phyloP scores from a whole-genome alignment of 2,888 invertebrate species.

The Drosophila maculinotata region DNA sequence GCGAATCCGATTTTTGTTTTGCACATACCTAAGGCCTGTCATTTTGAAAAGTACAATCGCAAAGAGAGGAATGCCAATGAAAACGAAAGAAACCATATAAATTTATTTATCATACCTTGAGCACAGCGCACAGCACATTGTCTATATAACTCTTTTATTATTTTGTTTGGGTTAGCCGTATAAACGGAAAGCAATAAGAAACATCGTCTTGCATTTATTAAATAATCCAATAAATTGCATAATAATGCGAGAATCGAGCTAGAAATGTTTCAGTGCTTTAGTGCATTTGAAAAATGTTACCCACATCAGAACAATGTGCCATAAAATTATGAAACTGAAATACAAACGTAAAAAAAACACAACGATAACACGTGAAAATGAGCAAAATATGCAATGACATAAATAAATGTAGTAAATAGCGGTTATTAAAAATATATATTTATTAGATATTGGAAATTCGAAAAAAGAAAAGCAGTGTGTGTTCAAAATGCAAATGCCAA shows the following conservation, averaged over 20 bases:
- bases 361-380: conserved; percentile 44
- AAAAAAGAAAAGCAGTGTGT: conserved; percentile 42
- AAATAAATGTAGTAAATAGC: conserved; percentile 37
- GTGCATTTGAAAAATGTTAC: conserved; percentile 52
- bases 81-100: conserved; percentile 80
- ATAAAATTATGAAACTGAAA: conserved; percentile 58
- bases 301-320: conserved; percentile 55
- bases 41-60: conserved; percentile 70
- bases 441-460: conserved; percentile 20
- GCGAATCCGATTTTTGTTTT: conserved; percentile 36
- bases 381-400: conserved; percentile 50
- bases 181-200: conserved; percentile 32
- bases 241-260: conserved; percentile 23
- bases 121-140: conserved; percentile 64
- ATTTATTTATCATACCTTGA: conserved; percentile 78
- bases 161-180: conserved; percentile 57
- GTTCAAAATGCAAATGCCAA: conserved; percentile 74
- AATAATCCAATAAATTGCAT: conserved; percentile 55
- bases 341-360: conserved; percentile 59
- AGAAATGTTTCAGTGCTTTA: conserved; percentile 37
- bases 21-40: conserved; percentile 48
- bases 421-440: conserved; percentile 17
- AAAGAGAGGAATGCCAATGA: conserved; percentile 74
- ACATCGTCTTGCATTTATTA: conserved; percentile 48
- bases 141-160: conserved; percentile 66